Evolutionary conservation across 2,888 invertebrate species (phyloP), one percentile per base, ranked within the genome.

Genomic region (Platycheirus albimanus): DNA sequence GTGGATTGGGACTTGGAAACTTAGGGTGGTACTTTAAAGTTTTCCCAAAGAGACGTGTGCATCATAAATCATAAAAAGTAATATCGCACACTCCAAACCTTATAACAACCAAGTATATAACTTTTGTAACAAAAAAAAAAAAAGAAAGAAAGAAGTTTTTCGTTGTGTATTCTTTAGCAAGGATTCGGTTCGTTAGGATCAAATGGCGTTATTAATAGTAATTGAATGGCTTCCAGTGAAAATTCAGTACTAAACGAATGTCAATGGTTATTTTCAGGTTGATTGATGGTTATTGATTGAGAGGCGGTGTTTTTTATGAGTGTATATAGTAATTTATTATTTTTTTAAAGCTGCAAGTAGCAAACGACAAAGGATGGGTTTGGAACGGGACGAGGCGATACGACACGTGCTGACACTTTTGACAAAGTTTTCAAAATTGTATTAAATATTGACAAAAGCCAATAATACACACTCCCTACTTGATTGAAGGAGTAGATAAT

Each of bases 61-160:
- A 63, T 70, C 70, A 63, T 70, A 47, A 76, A 76, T 76, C 76
- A 63, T 52, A 51, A n/a, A 43, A 28, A 20, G 17, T 38, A 52
- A 54, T 24, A 64, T 8, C 30, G 51, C 24, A 58, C 51, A 30
- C 49, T 51, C 47, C 49, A 49, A 51, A 20, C n/a, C n/a, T n/a
- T n/a, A n/a, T n/a, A n/a, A n/a, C n/a, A n/a, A n/a, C n/a, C n/a
- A n/a, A 49, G 17, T 51, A 15, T 28, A 24, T 8, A 61, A 61
- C 11, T 41, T 54, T 41, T 61, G 17, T 19, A 28, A 30, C 19
- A 30, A 33, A 61, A 45, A 8, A 15, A 15, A 28, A n/a, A 13
- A 7, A 58, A 43, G n/a, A n/a, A n/a, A n/a, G 4, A 3, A 7
- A 33, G 33, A 63, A 45, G 24, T 52, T 54, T 41, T 49, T n/a